Evolutionary conservation across 2,113 vertebrate genomes (phyloP).

Genomic region (Lasiurus cinereus): DNA sequence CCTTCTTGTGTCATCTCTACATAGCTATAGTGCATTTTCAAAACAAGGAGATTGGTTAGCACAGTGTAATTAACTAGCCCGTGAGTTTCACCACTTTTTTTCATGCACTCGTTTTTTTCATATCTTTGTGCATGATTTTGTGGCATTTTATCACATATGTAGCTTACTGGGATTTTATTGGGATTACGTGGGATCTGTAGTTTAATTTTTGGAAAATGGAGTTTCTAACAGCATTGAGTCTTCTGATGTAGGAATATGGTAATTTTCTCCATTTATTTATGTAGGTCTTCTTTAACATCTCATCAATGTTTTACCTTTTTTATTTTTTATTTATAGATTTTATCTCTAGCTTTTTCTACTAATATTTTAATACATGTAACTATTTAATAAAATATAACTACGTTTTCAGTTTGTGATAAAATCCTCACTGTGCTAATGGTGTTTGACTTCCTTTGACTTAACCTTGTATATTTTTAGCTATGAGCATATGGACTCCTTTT

Average conservation of each 20-base stretch:
- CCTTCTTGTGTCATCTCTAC: not conserved
- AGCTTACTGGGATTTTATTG: conserved; percentile 24
- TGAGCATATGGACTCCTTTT: conserved; percentile 68
- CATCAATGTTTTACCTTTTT: conserved; percentile 8
- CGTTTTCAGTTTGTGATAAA: conserved; percentile 54
- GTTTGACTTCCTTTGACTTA: conserved; percentile 70
- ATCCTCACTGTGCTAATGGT: not conserved
- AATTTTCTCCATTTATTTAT: conserved; percentile 7
- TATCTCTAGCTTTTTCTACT: not conserved
- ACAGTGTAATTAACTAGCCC: not conserved
- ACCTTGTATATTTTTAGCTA: conserved; percentile 66
- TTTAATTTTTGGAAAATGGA: conserved; percentile 56
- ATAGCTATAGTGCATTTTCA: not conserved
- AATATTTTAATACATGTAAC: not conserved
- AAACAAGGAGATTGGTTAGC: not conserved
- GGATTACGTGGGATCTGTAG: not conserved
- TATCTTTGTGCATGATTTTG: conserved; percentile 12
- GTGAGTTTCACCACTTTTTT: conserved; percentile 17
- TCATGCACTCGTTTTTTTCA: not conserved
- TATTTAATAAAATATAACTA: not conserved
- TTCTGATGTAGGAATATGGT: not conserved
- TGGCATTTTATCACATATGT: not conserved
- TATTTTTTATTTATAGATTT: conserved; percentile 24
- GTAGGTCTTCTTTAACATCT: not conserved
- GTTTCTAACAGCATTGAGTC: not conserved